phyloP scores from a whole-genome alignment of 2,113 vertebrate species.

The Nansenia antarctica region DNA sequence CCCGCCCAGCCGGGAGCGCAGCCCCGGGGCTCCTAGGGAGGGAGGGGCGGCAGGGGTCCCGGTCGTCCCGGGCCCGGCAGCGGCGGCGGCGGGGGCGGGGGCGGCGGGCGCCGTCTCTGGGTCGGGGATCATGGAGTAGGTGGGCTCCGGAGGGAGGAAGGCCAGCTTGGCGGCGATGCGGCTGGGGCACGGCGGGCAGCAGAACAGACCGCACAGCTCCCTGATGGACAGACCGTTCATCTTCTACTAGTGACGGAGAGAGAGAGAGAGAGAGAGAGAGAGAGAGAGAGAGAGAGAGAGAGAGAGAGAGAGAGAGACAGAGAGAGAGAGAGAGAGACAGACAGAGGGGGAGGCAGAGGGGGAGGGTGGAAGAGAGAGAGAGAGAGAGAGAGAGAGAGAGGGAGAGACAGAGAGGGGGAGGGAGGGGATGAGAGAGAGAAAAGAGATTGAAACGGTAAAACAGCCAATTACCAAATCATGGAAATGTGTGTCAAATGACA shows the following conservation, averaged over 20 bases:
- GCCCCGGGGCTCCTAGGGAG: conserved; percentile 66
- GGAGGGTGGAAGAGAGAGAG: conserved; percentile 16
- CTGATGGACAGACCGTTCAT: conserved; percentile 97
- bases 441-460: too few species aligned
- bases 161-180: conserved; percentile 96
- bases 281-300: not conserved
- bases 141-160: conserved; percentile 95
- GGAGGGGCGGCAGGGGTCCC: conserved; percentile 52
- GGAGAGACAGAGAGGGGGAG: conserved; percentile 3
- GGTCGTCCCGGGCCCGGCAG: conserved; percentile 52
- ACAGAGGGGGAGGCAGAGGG: not conserved
- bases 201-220: conserved; percentile 97
- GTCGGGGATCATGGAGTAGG: conserved; percentile 88
- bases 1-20: conserved; percentile 67
- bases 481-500: too few species aligned
- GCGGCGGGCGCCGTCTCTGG: conserved; percentile 76
- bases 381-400: conserved; percentile 12
- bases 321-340: conserved; percentile 7
- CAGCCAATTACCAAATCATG: too few species aligned
- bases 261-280: conserved; percentile 20
- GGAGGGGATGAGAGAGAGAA: not conserved
- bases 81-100: conserved; percentile 45
- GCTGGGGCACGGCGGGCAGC: conserved; percentile 97
- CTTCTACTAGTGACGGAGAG: conserved; percentile 46
- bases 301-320: too few species aligned